Evolutionary conservation across 2,113 vertebrate genomes (phyloP).

Genomic region (Hyperopisus bebe): DNA sequence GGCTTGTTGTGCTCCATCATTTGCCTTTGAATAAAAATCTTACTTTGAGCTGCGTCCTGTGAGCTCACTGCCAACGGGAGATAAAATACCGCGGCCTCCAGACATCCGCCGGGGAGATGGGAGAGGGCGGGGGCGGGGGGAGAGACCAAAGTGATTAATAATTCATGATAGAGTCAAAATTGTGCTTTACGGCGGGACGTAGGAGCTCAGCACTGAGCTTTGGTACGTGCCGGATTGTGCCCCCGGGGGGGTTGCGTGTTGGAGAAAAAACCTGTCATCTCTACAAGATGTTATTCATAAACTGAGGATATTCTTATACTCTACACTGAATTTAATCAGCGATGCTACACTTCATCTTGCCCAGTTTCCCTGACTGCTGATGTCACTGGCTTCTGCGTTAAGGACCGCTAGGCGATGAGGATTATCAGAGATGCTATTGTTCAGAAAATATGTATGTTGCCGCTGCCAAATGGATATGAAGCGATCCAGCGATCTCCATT

Average conservation of each 20-base stretch:
- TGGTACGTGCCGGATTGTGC: background rate
- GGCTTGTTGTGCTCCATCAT: background rate
- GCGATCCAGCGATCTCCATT: background rate
- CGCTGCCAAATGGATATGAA: background rate
- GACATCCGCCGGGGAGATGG: background rate
- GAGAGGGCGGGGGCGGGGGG: no score
- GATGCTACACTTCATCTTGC: background rate
- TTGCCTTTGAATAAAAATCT: constrained; percentile 6
- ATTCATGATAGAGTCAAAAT: background rate
- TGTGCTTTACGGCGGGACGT: constrained; percentile 1
- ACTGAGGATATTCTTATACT: constrained; percentile 6
- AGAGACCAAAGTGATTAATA: constrained; percentile 4
- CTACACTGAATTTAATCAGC: constrained; percentile 14
- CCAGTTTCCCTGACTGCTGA: background rate
- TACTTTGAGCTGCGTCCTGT: background rate
- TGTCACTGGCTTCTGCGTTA: background rate
- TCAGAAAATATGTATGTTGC: background rate
- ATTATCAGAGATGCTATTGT: background rate
- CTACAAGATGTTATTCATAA: background rate
- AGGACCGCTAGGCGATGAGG: background rate
- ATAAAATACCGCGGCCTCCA: background rate
- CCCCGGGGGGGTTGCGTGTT: background rate
- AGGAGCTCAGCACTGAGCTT: background rate
- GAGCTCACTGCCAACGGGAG: background rate
- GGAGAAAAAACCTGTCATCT: background rate